Conservation (phyloP, 1,140 invertebrate species). For the Metaphire vulgaris region DNA sequence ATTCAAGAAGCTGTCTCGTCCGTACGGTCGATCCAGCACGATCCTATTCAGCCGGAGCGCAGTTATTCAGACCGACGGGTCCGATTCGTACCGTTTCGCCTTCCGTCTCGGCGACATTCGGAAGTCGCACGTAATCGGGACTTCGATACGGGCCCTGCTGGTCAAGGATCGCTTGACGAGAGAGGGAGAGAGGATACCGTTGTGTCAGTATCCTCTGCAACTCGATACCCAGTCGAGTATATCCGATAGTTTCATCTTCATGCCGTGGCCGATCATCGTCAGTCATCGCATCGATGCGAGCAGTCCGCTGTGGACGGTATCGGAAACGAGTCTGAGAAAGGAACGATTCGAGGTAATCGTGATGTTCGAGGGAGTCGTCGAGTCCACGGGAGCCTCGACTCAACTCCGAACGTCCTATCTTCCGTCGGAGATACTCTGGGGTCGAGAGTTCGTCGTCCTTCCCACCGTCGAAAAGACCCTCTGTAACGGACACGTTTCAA, state of each 20-base stretch:
- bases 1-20: conserved; percentile 29
- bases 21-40: conserved; percentile 26
- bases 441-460: conserved; percentile 11
- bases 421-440: conserved; percentile 33
- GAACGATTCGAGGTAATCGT: conserved; percentile 36
- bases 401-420: conserved; percentile 35
- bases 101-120: conserved; percentile 54
- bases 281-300: not conserved
- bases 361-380: conserved; percentile 34
- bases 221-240: conserved; percentile 11
- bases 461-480: conserved; percentile 70
- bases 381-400: conserved; percentile 32
- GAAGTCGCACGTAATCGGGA: conserved; percentile 87
- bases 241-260: not conserved
- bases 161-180: conserved; percentile 11
- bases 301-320: conserved; percentile 31
- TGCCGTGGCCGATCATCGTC: conserved; percentile 10
- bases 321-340: conserved; percentile 7
- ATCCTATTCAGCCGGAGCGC: conserved; percentile 34
- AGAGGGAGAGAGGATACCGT: conserved; percentile 17
- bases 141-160: conserved; percentile 72
- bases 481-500: not conserved
- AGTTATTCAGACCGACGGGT: conserved; percentile 58
- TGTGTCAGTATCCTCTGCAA: conserved; percentile 8
- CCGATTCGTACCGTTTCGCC: conserved; percentile 64